These are phyloP conservation scores for Neosalanx taihuensis DNA, from an alignment of 2,797 vertebrate genomes.

Conservation along the genomic window DNA sequence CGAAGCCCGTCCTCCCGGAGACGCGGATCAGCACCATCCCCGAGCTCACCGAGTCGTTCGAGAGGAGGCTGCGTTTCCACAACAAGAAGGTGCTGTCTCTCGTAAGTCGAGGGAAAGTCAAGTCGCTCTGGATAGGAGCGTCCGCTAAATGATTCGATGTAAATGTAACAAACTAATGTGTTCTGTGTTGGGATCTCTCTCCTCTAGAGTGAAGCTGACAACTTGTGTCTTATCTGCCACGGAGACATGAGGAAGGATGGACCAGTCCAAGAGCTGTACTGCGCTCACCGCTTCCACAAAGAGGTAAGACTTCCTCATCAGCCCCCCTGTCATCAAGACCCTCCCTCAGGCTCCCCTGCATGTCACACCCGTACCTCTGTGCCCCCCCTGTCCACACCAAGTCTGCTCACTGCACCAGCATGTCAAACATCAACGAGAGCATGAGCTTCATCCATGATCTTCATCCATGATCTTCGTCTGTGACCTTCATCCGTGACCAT, in stretches of 20 bases:
- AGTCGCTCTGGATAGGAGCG: too few relatives aligned
- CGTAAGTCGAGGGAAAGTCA: slow-evolving; percentile 68
- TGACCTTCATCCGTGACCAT: too few relatives aligned
- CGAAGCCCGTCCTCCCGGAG: slow-evolving; percentile 62
- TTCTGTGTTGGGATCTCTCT: neutral
- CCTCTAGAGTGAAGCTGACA: slow-evolving; percentile 59
- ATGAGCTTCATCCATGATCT: too few relatives aligned
- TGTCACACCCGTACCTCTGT: neutral
- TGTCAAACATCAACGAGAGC: slow-evolving; percentile 35
- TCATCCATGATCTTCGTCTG: too few relatives aligned
- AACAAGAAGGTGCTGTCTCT: slow-evolving; percentile 68
- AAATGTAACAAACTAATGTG: too few relatives aligned
- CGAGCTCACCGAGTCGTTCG: slow-evolving; percentile 82
- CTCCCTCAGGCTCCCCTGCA: neutral
- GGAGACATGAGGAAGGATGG: slow-evolving; percentile 58
- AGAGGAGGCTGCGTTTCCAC: slow-evolving; percentile 76
- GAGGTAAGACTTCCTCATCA: slow-evolving; percentile 50
- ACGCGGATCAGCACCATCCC: slow-evolving; percentile 75
- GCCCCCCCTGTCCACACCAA: neutral
- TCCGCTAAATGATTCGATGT: too few relatives aligned
- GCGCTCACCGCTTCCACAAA: slow-evolving; percentile 70
- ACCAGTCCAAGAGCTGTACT: slow-evolving; percentile 60
- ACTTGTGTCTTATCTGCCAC: slow-evolving; percentile 65
- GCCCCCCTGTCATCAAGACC: neutral
- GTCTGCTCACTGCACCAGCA: slow-evolving; percentile 28